These are phyloP conservation scores for Caenorhabditis remanei DNA, from an alignment of 1,140 invertebrate species.

Conservation along the genomic window DNA sequence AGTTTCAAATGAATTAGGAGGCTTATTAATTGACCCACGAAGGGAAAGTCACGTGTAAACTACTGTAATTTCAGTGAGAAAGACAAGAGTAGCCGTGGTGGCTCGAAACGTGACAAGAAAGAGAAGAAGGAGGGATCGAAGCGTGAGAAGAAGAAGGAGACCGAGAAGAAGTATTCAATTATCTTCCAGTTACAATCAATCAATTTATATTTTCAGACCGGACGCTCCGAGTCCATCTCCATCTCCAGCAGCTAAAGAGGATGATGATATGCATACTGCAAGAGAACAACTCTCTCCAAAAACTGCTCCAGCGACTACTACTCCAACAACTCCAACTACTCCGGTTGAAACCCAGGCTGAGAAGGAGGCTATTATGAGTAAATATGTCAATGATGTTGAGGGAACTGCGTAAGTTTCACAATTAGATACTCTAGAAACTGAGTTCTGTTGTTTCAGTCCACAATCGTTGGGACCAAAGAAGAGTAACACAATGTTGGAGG, in stretches of 20 bases:
- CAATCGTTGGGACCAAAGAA: background rate
- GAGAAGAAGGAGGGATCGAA: constrained; percentile 2
- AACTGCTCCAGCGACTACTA: background rate
- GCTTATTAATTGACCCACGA: too few relatives aligned
- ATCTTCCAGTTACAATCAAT: background rate
- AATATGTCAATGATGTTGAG: constrained; percentile 10
- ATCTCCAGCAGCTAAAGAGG: background rate
- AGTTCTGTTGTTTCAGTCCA: background rate
- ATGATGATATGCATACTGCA: constrained; percentile 15
- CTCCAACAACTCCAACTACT: background rate
- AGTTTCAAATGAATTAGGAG: too few relatives aligned
- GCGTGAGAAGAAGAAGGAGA: constrained; percentile 15
- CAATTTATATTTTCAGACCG: background rate
- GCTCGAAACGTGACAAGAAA: background rate
- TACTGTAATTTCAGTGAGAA: background rate
- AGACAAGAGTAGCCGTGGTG: constrained; percentile 1
- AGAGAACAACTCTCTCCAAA: constrained; percentile 14
- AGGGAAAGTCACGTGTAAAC: too few relatives aligned
- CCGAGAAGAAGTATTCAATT: background rate
- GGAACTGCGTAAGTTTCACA: background rate
- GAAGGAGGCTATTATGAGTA: background rate
- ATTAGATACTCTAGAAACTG: background rate
- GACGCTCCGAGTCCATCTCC: background rate
- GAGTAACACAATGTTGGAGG: constrained; percentile 6
- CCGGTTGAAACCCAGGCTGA: background rate